Evolutionary conservation across 1,140 invertebrate species (phyloP).

Genomic region (Brachionus calyciflorus): DNA sequence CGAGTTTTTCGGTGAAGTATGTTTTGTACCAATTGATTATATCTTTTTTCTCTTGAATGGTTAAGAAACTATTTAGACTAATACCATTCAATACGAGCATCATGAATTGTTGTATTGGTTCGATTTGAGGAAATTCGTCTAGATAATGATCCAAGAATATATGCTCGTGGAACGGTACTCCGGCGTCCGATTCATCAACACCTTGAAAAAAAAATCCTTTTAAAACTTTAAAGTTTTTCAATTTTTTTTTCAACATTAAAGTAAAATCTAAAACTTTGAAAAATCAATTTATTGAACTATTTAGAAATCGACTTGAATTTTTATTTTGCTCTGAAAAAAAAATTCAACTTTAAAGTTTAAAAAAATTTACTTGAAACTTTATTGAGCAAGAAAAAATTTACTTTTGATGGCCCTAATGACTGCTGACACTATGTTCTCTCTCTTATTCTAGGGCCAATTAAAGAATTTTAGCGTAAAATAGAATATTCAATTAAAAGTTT

Average conservation of each 20-base stretch:
- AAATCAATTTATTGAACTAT: no score
- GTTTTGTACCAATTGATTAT: slow-evolving; percentile 32
- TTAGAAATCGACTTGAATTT: no score
- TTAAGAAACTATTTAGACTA: slow-evolving; percentile 27
- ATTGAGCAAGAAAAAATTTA: no score
- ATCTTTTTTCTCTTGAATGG: slow-evolving; percentile 22
- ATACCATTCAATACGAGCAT: background rate
- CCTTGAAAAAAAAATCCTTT: background rate
- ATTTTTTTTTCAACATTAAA: background rate
- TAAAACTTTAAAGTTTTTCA: background rate
- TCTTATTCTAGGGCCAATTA: no score
- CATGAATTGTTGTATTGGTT: slow-evolving; percentile 40
- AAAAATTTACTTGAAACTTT: no score
- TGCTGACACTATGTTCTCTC: no score
- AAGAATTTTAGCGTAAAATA: no score
- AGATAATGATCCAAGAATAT: slow-evolving; percentile 42
- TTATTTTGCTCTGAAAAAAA: no score
- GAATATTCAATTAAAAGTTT: no score
- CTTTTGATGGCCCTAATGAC: no score
- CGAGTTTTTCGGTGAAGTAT: slow-evolving; percentile 38
- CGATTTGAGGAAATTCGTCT: slow-evolving; percentile 28
- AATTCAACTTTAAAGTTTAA: no score
- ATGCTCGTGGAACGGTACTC: slow-evolving; percentile 40
- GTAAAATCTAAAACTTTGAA: no score
- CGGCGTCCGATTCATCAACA: background rate